Conservation (phyloP, 2,797 vertebrate genomes). For the Mus minutoides region DNA sequence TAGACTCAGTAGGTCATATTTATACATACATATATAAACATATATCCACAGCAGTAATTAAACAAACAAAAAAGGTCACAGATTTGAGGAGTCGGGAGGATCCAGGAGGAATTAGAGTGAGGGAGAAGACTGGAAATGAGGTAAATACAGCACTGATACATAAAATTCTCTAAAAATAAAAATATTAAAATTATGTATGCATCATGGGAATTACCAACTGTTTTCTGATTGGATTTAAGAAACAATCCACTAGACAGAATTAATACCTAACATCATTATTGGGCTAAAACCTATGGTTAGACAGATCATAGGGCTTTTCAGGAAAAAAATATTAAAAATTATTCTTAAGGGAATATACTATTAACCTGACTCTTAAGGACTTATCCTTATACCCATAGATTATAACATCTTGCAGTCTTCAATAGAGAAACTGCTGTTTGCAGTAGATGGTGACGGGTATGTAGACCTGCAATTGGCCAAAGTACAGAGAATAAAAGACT, state of each 20-base stretch:
- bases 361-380: not conserved
- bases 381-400: not conserved
- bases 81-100: not conserved
- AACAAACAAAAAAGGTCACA: not conserved
- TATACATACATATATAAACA: not conserved
- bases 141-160: not conserved
- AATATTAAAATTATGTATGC: not conserved
- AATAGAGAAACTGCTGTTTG: not conserved
- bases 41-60: not conserved
- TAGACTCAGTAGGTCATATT: not conserved
- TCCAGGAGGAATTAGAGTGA: not conserved
- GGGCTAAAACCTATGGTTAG: not conserved
- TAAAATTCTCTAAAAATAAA: not conserved
- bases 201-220: not conserved
- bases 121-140: not conserved
- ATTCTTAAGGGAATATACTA: not conserved
- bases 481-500: not conserved
- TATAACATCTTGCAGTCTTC: too few relatives aligned
- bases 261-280: not conserved
- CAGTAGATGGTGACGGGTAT: not conserved
- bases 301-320: not conserved
- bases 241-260: not conserved
- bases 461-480: too few relatives aligned
- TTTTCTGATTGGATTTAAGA: not conserved
- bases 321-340: not conserved